Evolutionary conservation across 1,140 invertebrate genomes (phyloP).

Genomic region (Aporrectodea caliginosa): DNA sequence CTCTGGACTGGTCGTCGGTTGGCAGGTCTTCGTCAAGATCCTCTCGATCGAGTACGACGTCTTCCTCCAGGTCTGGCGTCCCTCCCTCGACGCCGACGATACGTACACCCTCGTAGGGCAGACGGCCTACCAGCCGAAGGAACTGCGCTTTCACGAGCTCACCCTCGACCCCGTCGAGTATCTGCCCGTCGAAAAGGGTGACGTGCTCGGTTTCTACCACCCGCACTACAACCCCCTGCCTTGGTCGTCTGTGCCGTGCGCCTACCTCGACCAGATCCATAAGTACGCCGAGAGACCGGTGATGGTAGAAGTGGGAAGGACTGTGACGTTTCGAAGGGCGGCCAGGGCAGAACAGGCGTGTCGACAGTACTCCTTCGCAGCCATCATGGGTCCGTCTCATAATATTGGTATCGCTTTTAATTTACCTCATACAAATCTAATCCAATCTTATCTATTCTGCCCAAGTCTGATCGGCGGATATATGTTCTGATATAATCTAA

Average conservation of each 20-base stretch:
- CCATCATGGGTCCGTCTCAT: constrained; percentile 25
- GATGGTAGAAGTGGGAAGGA: neutral
- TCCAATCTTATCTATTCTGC: neutral
- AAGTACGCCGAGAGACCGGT: constrained; percentile 1
- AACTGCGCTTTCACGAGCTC: constrained; percentile 22
- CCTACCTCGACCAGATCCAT: constrained; percentile 17
- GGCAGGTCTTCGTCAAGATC: constrained; percentile 31
- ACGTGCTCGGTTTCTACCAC: constrained; percentile 31
- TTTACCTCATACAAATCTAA: constrained; percentile 11
- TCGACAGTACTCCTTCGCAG: constrained; percentile 29
- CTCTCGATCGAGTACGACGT: constrained; percentile 22
- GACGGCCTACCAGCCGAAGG: constrained; percentile 26
- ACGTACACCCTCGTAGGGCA: constrained; percentile 29
- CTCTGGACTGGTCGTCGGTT: constrained; percentile 14
- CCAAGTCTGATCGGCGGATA: neutral
- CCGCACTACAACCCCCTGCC: constrained; percentile 26
- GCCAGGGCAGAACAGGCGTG: constrained; percentile 3
- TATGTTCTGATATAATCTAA: neutral
- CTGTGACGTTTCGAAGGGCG: neutral
- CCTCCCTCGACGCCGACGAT: neutral
- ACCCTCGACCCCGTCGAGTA: neutral
- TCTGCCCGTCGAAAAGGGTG: constrained; percentile 18
- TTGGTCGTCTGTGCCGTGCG: constrained; percentile 29
- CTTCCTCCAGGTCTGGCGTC: constrained; percentile 17
- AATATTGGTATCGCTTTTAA: constrained; percentile 7